phyloP scores from a whole-genome alignment of 53 echinoderm and acorn worm species.

The Luidia sarsii region DNA sequence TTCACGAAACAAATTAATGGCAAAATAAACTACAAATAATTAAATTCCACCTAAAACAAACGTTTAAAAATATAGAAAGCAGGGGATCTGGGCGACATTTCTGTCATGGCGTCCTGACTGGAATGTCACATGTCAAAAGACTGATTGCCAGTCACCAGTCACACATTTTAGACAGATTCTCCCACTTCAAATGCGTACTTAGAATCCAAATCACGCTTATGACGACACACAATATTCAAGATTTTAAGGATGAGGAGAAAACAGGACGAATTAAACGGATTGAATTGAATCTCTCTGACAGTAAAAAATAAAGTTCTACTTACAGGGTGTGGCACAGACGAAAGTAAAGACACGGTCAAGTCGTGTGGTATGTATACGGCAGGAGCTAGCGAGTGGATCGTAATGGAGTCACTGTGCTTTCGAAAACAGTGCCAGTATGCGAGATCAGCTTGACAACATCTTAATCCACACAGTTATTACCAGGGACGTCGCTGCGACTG shows the following conservation, averaged over 20 bases:
- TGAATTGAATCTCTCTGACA: not conserved
- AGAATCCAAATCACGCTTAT: too few species aligned
- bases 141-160: not conserved
- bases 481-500: too few species aligned
- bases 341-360: slow-evolving; percentile 39
- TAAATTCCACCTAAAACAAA: not conserved
- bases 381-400: too few species aligned
- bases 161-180: slow-evolving; percentile 27
- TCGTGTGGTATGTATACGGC: slow-evolving; percentile 57
- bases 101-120: too few species aligned
- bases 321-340: slow-evolving; percentile 60
- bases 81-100: too few species aligned
- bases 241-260: not conserved
- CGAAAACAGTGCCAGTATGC: too few species aligned
- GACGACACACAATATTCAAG: not conserved
- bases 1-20: not conserved
- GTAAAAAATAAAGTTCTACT: not conserved
- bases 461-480: too few species aligned
- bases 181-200: not conserved
- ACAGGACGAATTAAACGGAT: not conserved
- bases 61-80: not conserved
- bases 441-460: too few species aligned
- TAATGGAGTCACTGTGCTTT: too few species aligned
- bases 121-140: slow-evolving; percentile 25
- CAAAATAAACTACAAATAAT: not conserved